Conservation (phyloP, 2,113 vertebrate species). For the Syrrhaptes paradoxus region DNA sequence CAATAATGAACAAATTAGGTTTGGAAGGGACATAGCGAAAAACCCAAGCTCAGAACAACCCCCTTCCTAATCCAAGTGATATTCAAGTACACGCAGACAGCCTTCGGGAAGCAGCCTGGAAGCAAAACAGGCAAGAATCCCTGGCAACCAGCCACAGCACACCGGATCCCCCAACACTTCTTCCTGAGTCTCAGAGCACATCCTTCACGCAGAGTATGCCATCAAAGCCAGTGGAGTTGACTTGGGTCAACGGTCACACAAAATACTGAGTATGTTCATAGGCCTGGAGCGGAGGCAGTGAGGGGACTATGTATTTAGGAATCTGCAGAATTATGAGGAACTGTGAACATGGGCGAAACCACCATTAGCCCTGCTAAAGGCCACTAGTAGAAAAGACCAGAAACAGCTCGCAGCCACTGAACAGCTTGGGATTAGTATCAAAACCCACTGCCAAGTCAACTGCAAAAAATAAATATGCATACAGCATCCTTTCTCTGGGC, state of each 20-base stretch:
- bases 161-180: background rate
- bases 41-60: background rate
- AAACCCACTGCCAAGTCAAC: background rate
- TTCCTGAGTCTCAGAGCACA: background rate
- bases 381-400: background rate
- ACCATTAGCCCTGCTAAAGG: background rate
- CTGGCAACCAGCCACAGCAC: background rate
- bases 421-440: background rate
- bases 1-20: constrained; percentile 11
- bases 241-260: background rate
- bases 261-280: background rate
- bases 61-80: background rate
- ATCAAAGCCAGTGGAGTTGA: background rate
- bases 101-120: background rate
- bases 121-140: background rate
- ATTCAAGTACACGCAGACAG: background rate
- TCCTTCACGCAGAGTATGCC: background rate
- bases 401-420: background rate
- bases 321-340: background rate
- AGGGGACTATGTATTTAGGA: background rate
- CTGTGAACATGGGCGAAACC: background rate
- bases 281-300: background rate
- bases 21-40: constrained; percentile 25
- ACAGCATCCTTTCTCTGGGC: background rate
- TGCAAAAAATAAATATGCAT: background rate